Conservation (phyloP, 2,888 invertebrate genomes). For the Zelleria hepariella region DNA sequence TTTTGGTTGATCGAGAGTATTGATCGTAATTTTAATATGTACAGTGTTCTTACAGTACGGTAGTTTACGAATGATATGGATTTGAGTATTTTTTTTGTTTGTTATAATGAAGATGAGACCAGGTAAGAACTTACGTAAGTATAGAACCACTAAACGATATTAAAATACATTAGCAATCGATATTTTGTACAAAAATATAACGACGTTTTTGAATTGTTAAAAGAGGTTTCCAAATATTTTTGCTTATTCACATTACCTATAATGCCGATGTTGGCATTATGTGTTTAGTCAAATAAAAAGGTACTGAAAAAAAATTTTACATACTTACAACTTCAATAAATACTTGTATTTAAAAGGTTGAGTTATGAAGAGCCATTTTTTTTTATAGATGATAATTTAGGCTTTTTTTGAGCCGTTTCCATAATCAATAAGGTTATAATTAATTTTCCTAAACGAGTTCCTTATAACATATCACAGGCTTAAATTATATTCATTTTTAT, state of each 20-base stretch:
- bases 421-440: constrained; percentile 39
- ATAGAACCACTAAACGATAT: no score
- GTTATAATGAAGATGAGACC: neutral
- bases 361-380: neutral
- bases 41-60: constrained; percentile 47
- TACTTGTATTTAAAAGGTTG: neutral
- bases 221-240: neutral
- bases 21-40: constrained; percentile 36
- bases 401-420: constrained; percentile 34
- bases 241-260: no score
- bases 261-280: no score
- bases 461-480: constrained; percentile 71
- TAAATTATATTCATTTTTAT: constrained; percentile 60
- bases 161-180: neutral
- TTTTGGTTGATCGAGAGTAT: constrained; percentile 11
- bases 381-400: constrained; percentile 7
- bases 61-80: constrained; percentile 53
- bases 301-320: neutral
- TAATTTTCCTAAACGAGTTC: constrained; percentile 54
- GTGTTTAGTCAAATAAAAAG: neutral
- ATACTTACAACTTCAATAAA: neutral
- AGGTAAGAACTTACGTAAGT: neutral
- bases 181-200: neutral
- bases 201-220: neutral
- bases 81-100: constrained; percentile 21